Percentiles rank a stretch among this genome's conserved stretches.
Conservation (phyloP, 2,113 vertebrate species). For the Cynopterus brachyotis region DNA sequence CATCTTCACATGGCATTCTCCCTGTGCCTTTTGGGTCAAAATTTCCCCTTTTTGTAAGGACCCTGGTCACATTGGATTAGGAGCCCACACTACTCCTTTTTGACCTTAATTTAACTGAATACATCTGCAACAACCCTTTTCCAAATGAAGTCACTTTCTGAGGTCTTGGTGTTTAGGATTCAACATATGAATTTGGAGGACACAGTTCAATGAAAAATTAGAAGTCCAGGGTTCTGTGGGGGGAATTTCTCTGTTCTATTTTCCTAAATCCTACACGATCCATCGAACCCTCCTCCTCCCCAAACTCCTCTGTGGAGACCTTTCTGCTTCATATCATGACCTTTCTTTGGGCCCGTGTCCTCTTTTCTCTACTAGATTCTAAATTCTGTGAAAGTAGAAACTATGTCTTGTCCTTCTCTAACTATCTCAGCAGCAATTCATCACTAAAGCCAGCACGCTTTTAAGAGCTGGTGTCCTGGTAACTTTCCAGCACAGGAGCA, state of each 20-base stretch:
- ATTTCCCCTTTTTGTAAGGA: neutral
- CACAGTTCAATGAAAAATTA: neutral
- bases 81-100: neutral
- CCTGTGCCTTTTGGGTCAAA: neutral
- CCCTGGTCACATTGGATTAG: neutral
- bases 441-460: neutral
- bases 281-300: neutral
- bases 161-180: neutral
- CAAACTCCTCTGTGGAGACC: fast-evolving
- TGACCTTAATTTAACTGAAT: neutral
- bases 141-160: neutral
- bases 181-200: neutral
- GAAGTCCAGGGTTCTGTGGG: neutral
- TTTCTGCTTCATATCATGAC: neutral
- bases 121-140: neutral
- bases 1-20: neutral
- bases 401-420: neutral
- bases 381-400: neutral
- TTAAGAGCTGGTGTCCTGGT: neutral
- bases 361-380: neutral
- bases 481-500: neutral
- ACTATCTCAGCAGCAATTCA: neutral
- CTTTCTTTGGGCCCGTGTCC: neutral
- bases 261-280: neutral
- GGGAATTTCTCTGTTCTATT: neutral